Evolutionary conservation across 2,113 vertebrate species (phyloP).

Genomic region (Elaphurus davidianus): DNA sequence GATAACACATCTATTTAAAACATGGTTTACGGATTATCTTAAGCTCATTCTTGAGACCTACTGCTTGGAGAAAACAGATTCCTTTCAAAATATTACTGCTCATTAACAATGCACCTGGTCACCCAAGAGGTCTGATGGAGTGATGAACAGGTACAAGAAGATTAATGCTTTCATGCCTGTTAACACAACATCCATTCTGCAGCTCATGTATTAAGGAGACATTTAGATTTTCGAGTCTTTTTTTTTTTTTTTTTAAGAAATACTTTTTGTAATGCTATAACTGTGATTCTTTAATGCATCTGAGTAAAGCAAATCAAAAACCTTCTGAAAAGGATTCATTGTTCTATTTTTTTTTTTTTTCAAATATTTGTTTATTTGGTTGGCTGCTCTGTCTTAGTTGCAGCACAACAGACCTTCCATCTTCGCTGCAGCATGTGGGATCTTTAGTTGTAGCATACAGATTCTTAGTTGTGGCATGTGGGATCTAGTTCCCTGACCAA

Average conservation of each 20-base stretch:
- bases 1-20: not conserved
- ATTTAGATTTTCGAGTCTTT: not conserved
- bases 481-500: not conserved
- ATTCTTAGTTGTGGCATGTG: not conserved
- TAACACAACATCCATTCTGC: not conserved
- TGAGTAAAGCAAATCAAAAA: not conserved
- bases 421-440: not conserved
- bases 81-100: not conserved
- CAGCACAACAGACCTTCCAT: fast-evolving
- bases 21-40: not conserved
- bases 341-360: not conserved
- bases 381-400: not conserved
- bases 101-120: not conserved
- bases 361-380: not conserved
- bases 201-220: not conserved
- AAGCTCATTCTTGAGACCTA: not conserved
- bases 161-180: not conserved
- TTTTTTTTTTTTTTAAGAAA: not conserved
- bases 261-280: not conserved
- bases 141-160: not conserved
- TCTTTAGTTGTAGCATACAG: not conserved
- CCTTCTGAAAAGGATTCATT: not conserved
- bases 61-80: not conserved
- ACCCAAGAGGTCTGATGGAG: not conserved
- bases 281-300: not conserved